These are phyloP conservation scores for Turnix velox DNA, from an alignment of 2,113 vertebrate genomes.

Conservation along the genomic window DNA sequence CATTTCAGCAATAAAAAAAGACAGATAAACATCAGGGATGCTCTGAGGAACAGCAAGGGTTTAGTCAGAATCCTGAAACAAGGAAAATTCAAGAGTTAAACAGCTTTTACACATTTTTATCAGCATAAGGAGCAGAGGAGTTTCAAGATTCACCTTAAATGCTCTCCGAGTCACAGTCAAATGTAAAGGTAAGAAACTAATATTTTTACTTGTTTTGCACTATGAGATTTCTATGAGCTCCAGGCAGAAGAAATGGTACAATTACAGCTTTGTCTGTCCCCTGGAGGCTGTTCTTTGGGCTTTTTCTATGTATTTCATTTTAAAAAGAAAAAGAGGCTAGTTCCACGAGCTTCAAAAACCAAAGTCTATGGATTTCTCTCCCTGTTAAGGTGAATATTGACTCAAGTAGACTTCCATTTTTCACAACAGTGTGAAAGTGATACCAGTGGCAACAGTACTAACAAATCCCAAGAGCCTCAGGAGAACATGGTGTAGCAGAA, in stretches of 20 bases:
- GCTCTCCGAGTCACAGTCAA: not conserved
- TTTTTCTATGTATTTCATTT: not conserved
- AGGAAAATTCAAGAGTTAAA: not conserved
- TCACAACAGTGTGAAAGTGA: fast-evolving
- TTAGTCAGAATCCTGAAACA: not conserved
- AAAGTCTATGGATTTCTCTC: not conserved
- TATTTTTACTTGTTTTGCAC: not conserved
- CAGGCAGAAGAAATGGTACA: not conserved
- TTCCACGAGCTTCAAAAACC: not conserved
- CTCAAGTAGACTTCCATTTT: not conserved
- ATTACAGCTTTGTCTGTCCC: not conserved
- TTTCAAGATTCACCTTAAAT: not conserved
- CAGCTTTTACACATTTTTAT: not conserved
- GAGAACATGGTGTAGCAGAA: not conserved
- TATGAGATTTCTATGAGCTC: not conserved
- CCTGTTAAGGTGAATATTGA: not conserved
- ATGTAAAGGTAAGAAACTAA: not conserved
- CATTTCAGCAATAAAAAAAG: not conserved
- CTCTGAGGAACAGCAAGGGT: not conserved
- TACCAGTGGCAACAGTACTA: not conserved
- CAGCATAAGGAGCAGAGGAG: not conserved
- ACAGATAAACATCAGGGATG: not conserved
- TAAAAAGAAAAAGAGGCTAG: not conserved
- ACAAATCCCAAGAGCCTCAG: fast-evolving
- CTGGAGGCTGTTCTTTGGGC: not conserved